These are phyloP conservation scores for Loriculus beryllinus DNA, from an alignment of 2,797 vertebrate species.

Conservation along the genomic window DNA sequence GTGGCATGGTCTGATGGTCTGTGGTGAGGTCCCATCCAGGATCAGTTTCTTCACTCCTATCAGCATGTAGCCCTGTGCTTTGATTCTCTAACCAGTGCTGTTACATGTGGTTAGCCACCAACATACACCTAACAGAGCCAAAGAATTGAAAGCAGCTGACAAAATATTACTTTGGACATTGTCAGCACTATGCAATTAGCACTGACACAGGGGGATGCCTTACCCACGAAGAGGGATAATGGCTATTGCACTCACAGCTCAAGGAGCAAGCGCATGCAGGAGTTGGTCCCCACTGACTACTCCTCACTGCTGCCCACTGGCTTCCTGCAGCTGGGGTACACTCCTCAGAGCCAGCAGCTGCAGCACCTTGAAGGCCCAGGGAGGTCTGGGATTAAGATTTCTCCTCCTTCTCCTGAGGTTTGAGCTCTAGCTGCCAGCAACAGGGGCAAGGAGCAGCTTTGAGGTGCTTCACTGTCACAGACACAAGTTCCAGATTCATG, in stretches of 20 bases:
- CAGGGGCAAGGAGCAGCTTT: neutral
- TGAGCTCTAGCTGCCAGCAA: neutral
- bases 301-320: neutral
- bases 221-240: neutral
- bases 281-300: neutral
- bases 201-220: neutral
- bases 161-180: neutral
- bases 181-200: neutral
- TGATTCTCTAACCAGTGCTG: neutral
- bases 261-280: rapidly evolving
- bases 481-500: neutral
- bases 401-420: neutral
- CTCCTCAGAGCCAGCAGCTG: neutral
- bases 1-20: neutral
- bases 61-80: neutral
- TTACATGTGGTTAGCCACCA: neutral
- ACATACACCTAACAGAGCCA: neutral
- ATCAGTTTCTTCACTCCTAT: neutral
- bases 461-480: neutral
- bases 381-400: neutral
- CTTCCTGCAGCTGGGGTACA: rapidly evolving
- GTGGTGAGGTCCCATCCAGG: neutral
- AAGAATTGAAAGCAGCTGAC: neutral
- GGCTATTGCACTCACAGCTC: neutral
- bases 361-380: neutral